Conservation (phyloP, 2,888 invertebrate genomes). For the Trachelus stipa region DNA sequence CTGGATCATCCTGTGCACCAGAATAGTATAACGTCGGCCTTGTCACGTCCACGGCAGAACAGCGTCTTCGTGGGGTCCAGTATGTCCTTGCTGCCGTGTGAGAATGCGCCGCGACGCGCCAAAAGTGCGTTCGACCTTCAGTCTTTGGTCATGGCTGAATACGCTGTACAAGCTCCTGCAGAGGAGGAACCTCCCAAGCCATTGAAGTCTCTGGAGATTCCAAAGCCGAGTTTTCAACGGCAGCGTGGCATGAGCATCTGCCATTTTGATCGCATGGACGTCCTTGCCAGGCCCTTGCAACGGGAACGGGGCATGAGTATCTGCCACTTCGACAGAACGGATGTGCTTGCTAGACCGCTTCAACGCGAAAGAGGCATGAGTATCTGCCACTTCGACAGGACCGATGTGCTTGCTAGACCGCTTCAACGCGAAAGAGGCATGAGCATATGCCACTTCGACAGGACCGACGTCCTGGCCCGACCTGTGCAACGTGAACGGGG, state of each 20-base stretch:
- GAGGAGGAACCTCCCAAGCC: constrained; percentile 32
- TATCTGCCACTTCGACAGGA: constrained; percentile 49
- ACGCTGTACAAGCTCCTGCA: constrained; percentile 31
- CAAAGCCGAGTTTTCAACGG: constrained; percentile 9
- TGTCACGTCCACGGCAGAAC: constrained; percentile 77
- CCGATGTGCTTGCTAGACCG: constrained; percentile 33
- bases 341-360: constrained; percentile 19
- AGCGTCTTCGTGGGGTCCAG: constrained; percentile 86
- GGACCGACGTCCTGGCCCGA: constrained; percentile 43
- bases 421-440: constrained; percentile 49
- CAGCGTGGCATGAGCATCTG: constrained; percentile 24
- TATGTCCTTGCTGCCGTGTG: constrained; percentile 72
- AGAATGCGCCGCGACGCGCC: constrained; percentile 79
- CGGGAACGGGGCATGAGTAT: constrained; percentile 21
- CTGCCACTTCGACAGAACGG: constrained; percentile 7
- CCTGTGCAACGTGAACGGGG: constrained; percentile 31
- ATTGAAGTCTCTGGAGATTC: constrained; percentile 10
- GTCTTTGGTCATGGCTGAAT: constrained; percentile 74
- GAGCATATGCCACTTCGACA: constrained; percentile 53
- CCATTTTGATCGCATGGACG: not conserved
- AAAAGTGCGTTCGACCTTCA: constrained; percentile 88
- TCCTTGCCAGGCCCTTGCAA: not conserved
- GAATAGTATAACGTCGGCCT: constrained; percentile 57
- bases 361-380: constrained; percentile 52
- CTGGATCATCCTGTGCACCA: constrained; percentile 68